phyloP scores from a whole-genome alignment of 1,140 invertebrate species.

The Ceratina australensis region DNA sequence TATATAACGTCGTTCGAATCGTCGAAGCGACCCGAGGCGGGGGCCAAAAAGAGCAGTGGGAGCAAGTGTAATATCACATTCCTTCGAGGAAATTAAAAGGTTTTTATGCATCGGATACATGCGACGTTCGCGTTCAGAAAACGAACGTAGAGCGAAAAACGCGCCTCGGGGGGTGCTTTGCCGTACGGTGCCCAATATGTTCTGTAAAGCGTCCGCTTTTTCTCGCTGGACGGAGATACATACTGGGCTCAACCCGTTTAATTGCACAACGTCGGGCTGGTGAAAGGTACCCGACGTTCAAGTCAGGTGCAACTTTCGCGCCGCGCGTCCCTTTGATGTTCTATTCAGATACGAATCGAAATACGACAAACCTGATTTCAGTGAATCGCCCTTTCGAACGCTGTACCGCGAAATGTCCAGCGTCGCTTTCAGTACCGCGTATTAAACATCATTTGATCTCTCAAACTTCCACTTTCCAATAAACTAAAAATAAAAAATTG shows the following conservation, averaged over 20 bases:
- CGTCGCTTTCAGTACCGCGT: too few relatives aligned
- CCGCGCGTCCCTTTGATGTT: constrained; percentile 4
- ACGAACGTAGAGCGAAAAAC: background rate
- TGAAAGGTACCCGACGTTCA: constrained; percentile 1
- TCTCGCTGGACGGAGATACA: background rate
- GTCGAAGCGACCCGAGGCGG: background rate
- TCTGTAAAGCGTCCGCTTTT: constrained; percentile 3
- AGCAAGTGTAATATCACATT: background rate
- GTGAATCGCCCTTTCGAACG: constrained; percentile 60
- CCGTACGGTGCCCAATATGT: background rate
- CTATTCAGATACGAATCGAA: background rate
- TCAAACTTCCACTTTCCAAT: too few relatives aligned
- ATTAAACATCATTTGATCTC: too few relatives aligned
- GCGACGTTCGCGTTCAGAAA: constrained; percentile 1
- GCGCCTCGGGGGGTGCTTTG: background rate
- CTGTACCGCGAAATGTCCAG: constrained; percentile 11
- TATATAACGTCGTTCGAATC: background rate
- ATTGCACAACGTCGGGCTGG: constrained; percentile 9
- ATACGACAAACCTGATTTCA: constrained; percentile 61
- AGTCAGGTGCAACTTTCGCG: background rate
- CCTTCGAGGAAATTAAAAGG: background rate
- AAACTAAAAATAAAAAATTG: too few relatives aligned
- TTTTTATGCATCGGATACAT: background rate
- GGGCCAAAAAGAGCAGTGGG: too few relatives aligned
- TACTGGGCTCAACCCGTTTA: constrained; percentile 14